These are phyloP conservation scores for Marisa cornuarietis DNA, from an alignment of 1,140 invertebrate genomes.

Conservation along the genomic window DNA sequence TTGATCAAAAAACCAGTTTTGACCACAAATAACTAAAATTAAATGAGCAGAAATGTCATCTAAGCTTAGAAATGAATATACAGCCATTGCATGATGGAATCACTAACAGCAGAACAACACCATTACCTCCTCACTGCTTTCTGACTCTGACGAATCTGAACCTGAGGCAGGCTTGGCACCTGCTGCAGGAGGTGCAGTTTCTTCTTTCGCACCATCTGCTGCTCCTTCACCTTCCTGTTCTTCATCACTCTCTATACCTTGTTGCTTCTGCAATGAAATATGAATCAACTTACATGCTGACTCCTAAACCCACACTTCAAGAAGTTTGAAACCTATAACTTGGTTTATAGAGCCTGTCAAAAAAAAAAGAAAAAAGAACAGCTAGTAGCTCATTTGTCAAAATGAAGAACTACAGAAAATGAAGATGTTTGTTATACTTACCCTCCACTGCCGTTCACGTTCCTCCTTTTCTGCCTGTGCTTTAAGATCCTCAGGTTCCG, in stretches of 20 bases:
- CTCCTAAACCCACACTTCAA: too few species aligned
- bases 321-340: too few species aligned
- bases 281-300: background rate
- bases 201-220: constrained; percentile 27
- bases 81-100: background rate
- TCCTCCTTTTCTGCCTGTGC: constrained; percentile 83
- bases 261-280: constrained; percentile 47
- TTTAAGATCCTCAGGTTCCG: constrained; percentile 91
- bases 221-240: constrained; percentile 71
- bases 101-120: background rate
- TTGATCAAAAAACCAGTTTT: too few species aligned
- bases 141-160: constrained; percentile 18
- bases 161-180: constrained; percentile 25
- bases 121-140: constrained; percentile 31
- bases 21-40: too few species aligned
- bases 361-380: too few species aligned
- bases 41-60: too few species aligned
- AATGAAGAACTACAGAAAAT: constrained; percentile 8
- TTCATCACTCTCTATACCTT: constrained; percentile 67
- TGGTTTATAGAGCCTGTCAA: too few species aligned
- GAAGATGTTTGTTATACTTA: constrained; percentile 50
- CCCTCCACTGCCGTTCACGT: constrained; percentile 76
- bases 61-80: too few species aligned
- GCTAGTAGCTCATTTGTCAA: background rate
- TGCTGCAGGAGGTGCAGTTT: constrained; percentile 13